A percentile compares a stretch with the other conserved stretches of the same genome.
Conservation (phyloP, 1,140 invertebrate genomes). For the Phthorimaea operculella region DNA sequence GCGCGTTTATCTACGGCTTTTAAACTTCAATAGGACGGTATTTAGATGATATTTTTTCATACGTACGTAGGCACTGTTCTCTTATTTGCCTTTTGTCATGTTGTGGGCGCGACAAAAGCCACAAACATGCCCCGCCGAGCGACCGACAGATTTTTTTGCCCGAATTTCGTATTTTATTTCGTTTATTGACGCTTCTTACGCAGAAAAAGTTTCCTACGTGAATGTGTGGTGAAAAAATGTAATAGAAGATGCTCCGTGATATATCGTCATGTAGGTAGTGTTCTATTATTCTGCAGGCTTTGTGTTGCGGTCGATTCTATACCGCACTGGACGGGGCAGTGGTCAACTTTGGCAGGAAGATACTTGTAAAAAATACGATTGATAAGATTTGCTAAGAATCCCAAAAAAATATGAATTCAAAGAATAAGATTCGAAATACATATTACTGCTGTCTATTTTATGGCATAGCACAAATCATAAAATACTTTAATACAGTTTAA, state of each 20-base stretch:
- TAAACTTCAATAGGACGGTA: conserved; percentile 62
- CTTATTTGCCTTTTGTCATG: conserved; percentile 64
- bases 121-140: conserved; percentile 61
- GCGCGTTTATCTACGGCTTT: conserved; percentile 57
- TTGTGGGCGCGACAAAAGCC: conserved; percentile 64
- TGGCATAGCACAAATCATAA: too few species aligned
- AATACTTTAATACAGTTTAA: too few species aligned
- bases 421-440: too few species aligned
- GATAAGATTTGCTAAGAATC: too few species aligned
- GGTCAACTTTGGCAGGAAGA: background rate
- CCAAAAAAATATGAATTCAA: too few species aligned
- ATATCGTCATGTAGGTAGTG: conserved; percentile 48
- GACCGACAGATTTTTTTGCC: conserved; percentile 53
- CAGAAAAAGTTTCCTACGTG: conserved; percentile 31
- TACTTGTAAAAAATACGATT: background rate
- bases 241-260: conserved; percentile 56
- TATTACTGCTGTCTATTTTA: too few species aligned
- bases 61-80: conserved; percentile 47
- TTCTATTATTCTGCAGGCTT: conserved; percentile 35
- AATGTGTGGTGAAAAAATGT: conserved; percentile 36
- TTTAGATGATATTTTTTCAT: conserved; percentile 63
- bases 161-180: conserved; percentile 64
- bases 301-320: conserved; percentile 43
- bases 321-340: conserved; percentile 19
- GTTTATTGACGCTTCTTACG: conserved; percentile 41